phyloP scores from a whole-genome alignment of 2,113 vertebrate genomes.

The Oenanthe oenanthe region DNA sequence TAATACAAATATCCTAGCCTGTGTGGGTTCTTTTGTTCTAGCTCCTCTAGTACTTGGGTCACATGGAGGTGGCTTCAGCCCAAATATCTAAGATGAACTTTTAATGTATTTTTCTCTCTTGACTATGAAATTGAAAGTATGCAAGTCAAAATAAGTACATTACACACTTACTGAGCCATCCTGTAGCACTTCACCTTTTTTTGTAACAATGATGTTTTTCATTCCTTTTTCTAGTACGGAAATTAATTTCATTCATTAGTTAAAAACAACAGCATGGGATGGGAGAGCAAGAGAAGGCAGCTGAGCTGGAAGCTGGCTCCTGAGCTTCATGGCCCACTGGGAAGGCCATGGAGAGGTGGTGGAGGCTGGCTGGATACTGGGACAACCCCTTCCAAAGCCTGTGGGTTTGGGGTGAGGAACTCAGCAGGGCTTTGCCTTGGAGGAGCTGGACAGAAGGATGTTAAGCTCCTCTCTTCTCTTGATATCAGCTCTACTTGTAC shows the following conservation, averaged over 20 bases:
- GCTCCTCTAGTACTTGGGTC: neutral
- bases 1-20: neutral
- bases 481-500: neutral
- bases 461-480: neutral
- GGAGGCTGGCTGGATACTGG: slow-evolving; percentile 2
- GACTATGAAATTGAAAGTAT: neutral
- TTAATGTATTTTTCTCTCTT: neutral
- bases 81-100: neutral
- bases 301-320: neutral
- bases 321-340: neutral
- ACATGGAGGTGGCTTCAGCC: neutral
- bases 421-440: neutral
- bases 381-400: neutral
- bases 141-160: neutral
- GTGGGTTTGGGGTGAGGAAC: neutral
- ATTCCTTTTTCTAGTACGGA: neutral
- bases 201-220: neutral
- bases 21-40: neutral
- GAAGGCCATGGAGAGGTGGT: neutral
- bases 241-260: neutral
- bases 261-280: neutral
- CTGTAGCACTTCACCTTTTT: neutral
- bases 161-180: neutral
- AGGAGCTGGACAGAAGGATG: neutral
- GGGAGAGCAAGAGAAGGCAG: slow-evolving; percentile 19